Evolutionary conservation across 2,888 invertebrate genomes (phyloP).

Genomic region (Ceramica pisi): DNA sequence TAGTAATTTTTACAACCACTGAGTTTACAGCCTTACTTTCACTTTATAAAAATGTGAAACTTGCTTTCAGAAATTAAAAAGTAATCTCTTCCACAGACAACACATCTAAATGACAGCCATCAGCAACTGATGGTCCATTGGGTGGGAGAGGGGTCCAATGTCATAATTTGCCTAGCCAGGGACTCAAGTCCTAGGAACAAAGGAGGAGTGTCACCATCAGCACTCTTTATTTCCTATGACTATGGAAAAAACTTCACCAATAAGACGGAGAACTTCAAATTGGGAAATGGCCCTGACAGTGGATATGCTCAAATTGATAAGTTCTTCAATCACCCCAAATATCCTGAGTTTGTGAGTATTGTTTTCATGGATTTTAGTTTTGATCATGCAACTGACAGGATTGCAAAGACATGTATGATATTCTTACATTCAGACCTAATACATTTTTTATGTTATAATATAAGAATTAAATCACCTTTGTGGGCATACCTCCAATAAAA

Average conservation of each 20-base stretch:
- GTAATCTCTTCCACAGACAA: conserved; percentile 90
- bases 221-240: conserved; percentile 96
- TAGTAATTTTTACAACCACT: conserved; percentile 22
- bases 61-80: conserved; percentile 33
- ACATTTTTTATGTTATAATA: neutral
- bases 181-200: conserved; percentile 92
- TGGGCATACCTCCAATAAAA: neutral
- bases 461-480: neutral
- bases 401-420: neutral
- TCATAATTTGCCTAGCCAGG: conserved; percentile 96
- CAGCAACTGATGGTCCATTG: conserved; percentile 97
- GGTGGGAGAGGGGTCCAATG: conserved; percentile 96
- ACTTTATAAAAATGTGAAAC: conserved; percentile 38
- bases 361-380: neutral
- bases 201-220: conserved; percentile 92
- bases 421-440: neutral
- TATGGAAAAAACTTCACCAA: conserved; percentile 95
- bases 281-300: conserved; percentile 88
- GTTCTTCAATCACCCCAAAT: conserved; percentile 96
- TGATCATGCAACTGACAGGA: neutral
- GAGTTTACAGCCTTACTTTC: conserved; percentile 42
- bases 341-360: conserved; percentile 94
- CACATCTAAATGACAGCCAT: conserved; percentile 95
- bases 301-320: conserved; percentile 94
- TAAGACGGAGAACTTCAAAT: conserved; percentile 92